Base-by-base conservation (phyloP, 2,888 invertebrate species). In the Dermolepida albohirtum region DNA sequence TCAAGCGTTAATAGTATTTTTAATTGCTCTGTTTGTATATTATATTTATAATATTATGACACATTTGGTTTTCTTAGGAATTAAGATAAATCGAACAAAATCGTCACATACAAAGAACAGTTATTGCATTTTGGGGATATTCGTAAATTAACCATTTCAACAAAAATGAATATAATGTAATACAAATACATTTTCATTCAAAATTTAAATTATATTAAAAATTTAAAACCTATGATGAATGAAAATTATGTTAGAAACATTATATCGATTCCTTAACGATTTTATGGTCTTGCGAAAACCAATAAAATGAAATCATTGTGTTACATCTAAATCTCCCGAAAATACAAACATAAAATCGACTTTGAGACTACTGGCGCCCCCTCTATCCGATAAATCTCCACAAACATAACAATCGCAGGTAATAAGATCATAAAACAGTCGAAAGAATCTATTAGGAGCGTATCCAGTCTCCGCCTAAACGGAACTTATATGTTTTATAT, bases 321-420 rank as follows among this genome's bases (percentile, higher is more conserved):
- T 62, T 47, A 62, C 47, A 47, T 47, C 16, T 34, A 47, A 62
- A 62, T 62, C 59, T 62, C 47, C 34, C 59, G 47, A 62, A 59
- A 62, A 62, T 62, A 62, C 59, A 47, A 62, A 34, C 47, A 49
- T 62, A 62, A 62, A 62, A 34, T 47, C 16, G 22, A 43, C 27
- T 47, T 47, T 16, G 44, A 16, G 47, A 34, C 34, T 34, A 34
- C 34, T 34, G 34, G 59, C 34, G 59, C 59, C 65, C 63, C 72
- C 68, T 71, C 66, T 47, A 40, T 49, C 52, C 41, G 65, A 80
- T 81, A 81, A 81, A 81, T 81, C 80, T 78, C 72, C 70, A 74
- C 73, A 79, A 81, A 77, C 80, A 81, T 82, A 82, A 82, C 82
- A 82, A 81, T 82, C 80, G 79, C 81, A 82, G 82, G 82, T 82